phyloP scores from a whole-genome alignment of 1,140 invertebrate genomes.

The Holotrichia oblita region DNA sequence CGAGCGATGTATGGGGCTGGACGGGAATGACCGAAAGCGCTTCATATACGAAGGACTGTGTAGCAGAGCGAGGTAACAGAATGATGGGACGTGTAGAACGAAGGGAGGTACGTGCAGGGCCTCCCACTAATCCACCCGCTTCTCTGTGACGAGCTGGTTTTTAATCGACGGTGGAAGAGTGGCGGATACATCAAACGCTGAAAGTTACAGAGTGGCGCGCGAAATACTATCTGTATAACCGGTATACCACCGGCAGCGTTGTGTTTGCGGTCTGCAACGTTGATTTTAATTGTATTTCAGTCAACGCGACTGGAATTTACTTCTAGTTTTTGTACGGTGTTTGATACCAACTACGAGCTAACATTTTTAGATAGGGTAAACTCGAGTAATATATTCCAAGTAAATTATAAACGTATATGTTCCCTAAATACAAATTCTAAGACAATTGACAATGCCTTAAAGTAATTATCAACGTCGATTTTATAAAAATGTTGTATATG shows the following conservation, averaged over 20 bases:
- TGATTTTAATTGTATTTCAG: conserved; percentile 17
- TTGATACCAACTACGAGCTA: too few species aligned
- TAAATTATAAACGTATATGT: too few species aligned
- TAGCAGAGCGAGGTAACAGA: conserved; percentile 32
- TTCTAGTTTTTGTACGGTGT: too few species aligned
- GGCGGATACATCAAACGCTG: conserved; percentile 49
- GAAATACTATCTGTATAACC: neutral
- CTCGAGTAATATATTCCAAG: too few species aligned
- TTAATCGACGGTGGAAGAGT: conserved; percentile 50
- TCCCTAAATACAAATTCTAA: too few species aligned
- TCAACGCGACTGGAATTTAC: neutral
- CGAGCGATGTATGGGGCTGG: neutral
- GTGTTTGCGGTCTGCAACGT: conserved; percentile 19
- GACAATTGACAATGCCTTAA: too few species aligned
- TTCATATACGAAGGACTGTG: conserved; percentile 42
- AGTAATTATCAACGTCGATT: too few species aligned
- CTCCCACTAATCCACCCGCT: neutral
- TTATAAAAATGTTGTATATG: too few species aligned
- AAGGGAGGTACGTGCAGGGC: neutral
- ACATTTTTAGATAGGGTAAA: too few species aligned
- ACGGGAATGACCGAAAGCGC: conserved; percentile 37
- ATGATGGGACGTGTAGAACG: neutral
- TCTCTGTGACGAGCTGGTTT: conserved; percentile 44
- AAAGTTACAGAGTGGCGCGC: conserved; percentile 19
- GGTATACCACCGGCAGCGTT: conserved; percentile 5